phyloP scores from a whole-genome alignment of 92 coral and sea anemone genomes.

The Anthopleura xanthogrammica region DNA sequence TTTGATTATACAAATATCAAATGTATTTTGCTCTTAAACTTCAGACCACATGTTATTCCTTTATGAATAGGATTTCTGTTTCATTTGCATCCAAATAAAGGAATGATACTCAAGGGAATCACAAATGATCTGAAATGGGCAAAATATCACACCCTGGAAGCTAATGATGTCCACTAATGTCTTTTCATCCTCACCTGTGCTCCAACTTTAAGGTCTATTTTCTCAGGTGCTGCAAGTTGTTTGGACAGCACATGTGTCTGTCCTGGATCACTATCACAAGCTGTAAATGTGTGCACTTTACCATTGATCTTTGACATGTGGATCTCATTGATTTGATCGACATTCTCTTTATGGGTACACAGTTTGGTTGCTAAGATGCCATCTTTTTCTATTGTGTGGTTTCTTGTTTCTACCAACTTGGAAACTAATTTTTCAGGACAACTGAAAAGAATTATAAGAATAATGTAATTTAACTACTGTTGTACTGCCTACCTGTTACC shows the following conservation, averaged over 20 bases:
- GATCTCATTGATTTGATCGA: conserved; percentile 88
- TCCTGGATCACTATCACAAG: conserved; percentile 80
- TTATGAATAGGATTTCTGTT: too few relatives aligned
- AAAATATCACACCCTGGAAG: too few relatives aligned
- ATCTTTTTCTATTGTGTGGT: conserved; percentile 66
- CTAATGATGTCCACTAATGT: too few relatives aligned
- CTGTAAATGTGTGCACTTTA: conserved; percentile 62
- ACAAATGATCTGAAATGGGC: too few relatives aligned
- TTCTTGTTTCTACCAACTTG: conserved; percentile 69
- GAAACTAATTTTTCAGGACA: conserved; percentile 72
- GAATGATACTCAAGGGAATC: too few relatives aligned
- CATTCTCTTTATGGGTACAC: conserved; percentile 96
- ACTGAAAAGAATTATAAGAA: conserved; percentile 31
- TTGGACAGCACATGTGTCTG: conserved; percentile 60
- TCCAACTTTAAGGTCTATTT: conserved; percentile 82
- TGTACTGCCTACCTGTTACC: not conserved
- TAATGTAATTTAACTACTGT: not conserved
- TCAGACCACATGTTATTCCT: too few relatives aligned
- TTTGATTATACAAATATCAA: too few relatives aligned
- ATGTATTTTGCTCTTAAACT: too few relatives aligned
- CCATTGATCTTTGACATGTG: conserved; percentile 73
- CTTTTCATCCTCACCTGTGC: conserved; percentile 64
- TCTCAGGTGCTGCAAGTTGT: conserved; percentile 81
- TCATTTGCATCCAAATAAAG: too few relatives aligned
- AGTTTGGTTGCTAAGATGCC: conserved; percentile 90